Percentiles rank a stretch among this genome's conserved stretches.
Conservation (phyloP, 1,140 invertebrate genomes). For the Scaptomyza hsui region DNA sequence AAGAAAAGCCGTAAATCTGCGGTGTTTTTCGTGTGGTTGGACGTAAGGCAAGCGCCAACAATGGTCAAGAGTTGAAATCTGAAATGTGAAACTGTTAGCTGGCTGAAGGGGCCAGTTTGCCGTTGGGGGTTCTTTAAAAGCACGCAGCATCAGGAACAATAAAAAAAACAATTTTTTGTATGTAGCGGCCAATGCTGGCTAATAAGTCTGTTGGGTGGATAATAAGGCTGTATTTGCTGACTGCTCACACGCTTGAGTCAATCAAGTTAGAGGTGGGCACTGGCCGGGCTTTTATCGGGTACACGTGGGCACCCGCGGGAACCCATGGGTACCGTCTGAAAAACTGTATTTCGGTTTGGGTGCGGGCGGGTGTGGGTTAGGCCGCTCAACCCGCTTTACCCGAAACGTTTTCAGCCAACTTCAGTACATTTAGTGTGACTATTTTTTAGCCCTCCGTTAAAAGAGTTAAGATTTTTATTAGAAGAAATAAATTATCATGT, state of each 20-base stretch:
- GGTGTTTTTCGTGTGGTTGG: slow-evolving; percentile 75
- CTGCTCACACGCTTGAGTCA: background rate
- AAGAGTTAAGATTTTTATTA: no score
- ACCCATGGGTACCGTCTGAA: no score
- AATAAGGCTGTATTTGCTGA: background rate
- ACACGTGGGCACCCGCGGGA: no score
- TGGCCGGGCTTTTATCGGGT: no score
- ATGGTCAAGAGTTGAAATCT: slow-evolving; percentile 26
- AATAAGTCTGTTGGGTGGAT: background rate
- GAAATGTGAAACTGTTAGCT: slow-evolving; percentile 42
- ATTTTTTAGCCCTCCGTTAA: no score
- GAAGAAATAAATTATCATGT: no score
- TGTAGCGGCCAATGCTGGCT: background rate
- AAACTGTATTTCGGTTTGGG: no score
- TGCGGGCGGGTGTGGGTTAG: no score
- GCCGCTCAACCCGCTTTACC: no score
- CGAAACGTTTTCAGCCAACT: no score
- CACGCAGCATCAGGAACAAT: background rate
- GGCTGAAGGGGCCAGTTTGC: slow-evolving; percentile 23
- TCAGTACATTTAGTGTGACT: no score
- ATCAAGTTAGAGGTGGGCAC: no score
- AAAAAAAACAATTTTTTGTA: background rate
- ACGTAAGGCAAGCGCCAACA: slow-evolving; percentile 33
- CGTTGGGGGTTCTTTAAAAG: slow-evolving; percentile 22
- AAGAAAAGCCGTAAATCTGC: slow-evolving; percentile 80